phyloP scores from a whole-genome alignment of 2,888 invertebrate genomes.

The Dryomyza anilis region DNA sequence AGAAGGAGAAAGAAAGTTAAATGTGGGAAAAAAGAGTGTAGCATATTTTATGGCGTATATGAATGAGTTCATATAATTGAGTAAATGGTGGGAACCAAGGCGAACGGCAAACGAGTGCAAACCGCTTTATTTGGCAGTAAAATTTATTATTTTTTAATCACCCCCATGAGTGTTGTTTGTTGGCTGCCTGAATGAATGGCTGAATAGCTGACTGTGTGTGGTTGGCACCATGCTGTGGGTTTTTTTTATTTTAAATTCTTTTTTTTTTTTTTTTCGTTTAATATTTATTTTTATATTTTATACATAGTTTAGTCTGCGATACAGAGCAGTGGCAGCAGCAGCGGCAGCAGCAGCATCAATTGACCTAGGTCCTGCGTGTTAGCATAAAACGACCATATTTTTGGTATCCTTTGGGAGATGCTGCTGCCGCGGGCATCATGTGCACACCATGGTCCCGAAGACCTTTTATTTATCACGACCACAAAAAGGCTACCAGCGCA shows the following conservation, averaged over 20 bases:
- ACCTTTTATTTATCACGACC: too few species aligned
- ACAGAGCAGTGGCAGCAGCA: too few species aligned
- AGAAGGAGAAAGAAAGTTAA: too few species aligned
- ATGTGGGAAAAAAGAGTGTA: background rate
- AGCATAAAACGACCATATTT: background rate
- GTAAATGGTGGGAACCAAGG: background rate
- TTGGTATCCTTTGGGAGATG: background rate
- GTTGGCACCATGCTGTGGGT: background rate
- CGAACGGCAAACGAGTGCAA: background rate
- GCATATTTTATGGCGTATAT: slow-evolving; percentile 9
- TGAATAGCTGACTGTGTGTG: background rate
- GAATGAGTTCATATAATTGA: slow-evolving; percentile 2
- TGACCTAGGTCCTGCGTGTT: too few species aligned
- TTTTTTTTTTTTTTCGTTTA: slow-evolving; percentile 16
- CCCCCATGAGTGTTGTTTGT: slow-evolving; percentile 52
- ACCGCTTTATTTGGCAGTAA: slow-evolving; percentile 31
- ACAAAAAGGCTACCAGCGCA: too few species aligned
- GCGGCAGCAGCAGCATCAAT: too few species aligned
- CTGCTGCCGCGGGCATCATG: background rate
- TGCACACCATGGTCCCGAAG: background rate
- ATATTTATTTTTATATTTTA: too few species aligned
- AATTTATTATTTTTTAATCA: slow-evolving; percentile 61
- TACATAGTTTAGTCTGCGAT: too few species aligned
- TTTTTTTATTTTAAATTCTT: slow-evolving; percentile 6
- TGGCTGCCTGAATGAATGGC: background rate